Evolutionary conservation across 2,113 vertebrate species (phyloP), one percentile per base, ranked within the genome.

Genomic region (Sturnus vulgaris): DNA sequence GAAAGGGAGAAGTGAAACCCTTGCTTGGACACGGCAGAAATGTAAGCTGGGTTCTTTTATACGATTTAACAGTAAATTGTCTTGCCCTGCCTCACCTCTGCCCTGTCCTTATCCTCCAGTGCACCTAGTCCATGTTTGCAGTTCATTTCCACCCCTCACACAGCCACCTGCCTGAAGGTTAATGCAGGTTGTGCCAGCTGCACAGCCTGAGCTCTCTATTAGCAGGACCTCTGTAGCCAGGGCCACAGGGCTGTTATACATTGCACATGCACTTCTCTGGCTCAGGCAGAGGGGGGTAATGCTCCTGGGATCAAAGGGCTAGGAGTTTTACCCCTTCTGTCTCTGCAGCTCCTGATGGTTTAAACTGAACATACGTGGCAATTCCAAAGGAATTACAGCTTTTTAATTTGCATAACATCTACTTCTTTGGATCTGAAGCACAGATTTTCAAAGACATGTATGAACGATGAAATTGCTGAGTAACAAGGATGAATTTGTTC

Each of bases 331-430:
- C 66, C 50, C 55, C 30, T 88, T 85, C 66, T 50, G 21, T 55
- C 40, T 76, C 66, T 2, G 31, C 23, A 79, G 20, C 42, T 91
- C 66, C 49, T 31, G 79, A 7, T 37, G 15, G 50, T 47, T 95
- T 88, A 82, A 94, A 86, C 4, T 35, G 30, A 79, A 61, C 0
- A 5, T 33, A 63, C 63, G 50, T 52, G 35, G 24, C 55, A 90
- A 55, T 87, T 93, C 50, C 47, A 73, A 83, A 88, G 33, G 82
- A 90, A 93, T 90, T 82, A 77, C 30, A 37, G 24, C 11, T 5
- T 35, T 91, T 95, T 89, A 82, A 94, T 95, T 95, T 95, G 55
- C 81, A 90, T 91, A 91, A 76, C 8, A n/a, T 90, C 50, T 70
- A 86, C 63, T 82, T 61, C 75, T 80, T 88, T 88, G 59, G 22